Percentiles rank a stretch among this genome's conserved stretches.
Evolutionary conservation across 1,140 invertebrate genomes (phyloP).

Genomic region (Drusus annulatus): DNA sequence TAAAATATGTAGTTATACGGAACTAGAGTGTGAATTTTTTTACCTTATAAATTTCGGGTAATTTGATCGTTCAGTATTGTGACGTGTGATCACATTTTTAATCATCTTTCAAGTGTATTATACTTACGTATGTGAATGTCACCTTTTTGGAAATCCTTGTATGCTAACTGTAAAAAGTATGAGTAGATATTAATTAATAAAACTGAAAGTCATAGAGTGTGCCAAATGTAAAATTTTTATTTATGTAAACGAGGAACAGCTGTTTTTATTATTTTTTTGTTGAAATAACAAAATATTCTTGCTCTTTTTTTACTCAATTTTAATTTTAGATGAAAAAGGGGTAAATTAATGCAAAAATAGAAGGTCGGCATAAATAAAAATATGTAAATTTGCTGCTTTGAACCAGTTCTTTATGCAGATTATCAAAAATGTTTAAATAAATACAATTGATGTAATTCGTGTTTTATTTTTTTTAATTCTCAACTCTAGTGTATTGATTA

Average conservation of each 20-base stretch:
- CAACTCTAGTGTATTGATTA: too few species aligned
- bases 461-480: background rate
- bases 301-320: background rate
- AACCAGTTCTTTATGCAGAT: slow-evolving; percentile 25
- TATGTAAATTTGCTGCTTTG: slow-evolving; percentile 18
- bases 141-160: background rate
- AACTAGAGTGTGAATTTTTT: too few species aligned
- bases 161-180: slow-evolving; percentile 29
- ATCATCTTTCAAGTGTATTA: slow-evolving; percentile 8
- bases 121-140: slow-evolving; percentile 18
- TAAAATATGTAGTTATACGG: too few species aligned
- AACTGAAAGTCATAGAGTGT: slow-evolving; percentile 6
- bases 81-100: too few species aligned
- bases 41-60: too few species aligned
- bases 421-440: slow-evolving; percentile 40
- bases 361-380: background rate
- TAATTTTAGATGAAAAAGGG: slow-evolving; percentile 2
- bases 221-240: slow-evolving; percentile 21
- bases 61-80: too few species aligned
- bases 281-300: background rate
- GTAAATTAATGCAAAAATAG: background rate
- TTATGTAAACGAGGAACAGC: background rate
- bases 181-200: background rate
- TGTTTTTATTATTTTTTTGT: slow-evolving; percentile 4
- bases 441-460: slow-evolving; percentile 31